Conservation (phyloP, 2,888 invertebrate species). For the Zaprionus lineosus region DNA sequence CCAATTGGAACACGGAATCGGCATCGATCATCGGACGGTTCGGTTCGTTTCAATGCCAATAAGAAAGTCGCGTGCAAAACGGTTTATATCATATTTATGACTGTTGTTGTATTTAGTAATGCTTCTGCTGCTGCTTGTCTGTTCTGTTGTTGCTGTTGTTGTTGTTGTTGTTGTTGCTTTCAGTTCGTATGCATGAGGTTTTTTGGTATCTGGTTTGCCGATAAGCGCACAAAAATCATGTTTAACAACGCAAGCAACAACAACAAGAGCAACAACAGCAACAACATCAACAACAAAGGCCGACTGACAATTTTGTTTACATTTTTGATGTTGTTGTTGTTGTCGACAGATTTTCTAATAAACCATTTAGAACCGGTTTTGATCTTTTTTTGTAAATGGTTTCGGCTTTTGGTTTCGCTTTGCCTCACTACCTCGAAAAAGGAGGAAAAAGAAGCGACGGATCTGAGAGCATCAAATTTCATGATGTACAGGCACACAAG, state of each 20-base stretch:
- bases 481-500: constrained; percentile 53
- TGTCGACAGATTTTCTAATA: constrained; percentile 72
- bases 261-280: constrained; percentile 32
- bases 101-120: neutral
- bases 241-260: constrained; percentile 46
- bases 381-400: constrained; percentile 59
- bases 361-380: constrained; percentile 74
- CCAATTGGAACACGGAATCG: constrained; percentile 45
- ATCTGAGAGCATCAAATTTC: constrained; percentile 72
- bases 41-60: constrained; percentile 62
- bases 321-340: constrained; percentile 59
- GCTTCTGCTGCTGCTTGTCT: too few species aligned
- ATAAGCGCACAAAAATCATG: constrained; percentile 50
- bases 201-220: constrained; percentile 64
- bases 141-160: constrained; percentile 9
- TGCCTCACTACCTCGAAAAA: constrained; percentile 47
- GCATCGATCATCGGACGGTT: constrained; percentile 23
- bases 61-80: constrained; percentile 69
- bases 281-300: constrained; percentile 31
- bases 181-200: constrained; percentile 37
- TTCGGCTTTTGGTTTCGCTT: constrained; percentile 57
- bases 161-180: constrained; percentile 6
- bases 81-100: constrained; percentile 43
- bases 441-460: constrained; percentile 45
- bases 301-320: constrained; percentile 69